phyloP scores from a whole-genome alignment of 2,113 vertebrate species.

The Chunga burmeisteri region DNA sequence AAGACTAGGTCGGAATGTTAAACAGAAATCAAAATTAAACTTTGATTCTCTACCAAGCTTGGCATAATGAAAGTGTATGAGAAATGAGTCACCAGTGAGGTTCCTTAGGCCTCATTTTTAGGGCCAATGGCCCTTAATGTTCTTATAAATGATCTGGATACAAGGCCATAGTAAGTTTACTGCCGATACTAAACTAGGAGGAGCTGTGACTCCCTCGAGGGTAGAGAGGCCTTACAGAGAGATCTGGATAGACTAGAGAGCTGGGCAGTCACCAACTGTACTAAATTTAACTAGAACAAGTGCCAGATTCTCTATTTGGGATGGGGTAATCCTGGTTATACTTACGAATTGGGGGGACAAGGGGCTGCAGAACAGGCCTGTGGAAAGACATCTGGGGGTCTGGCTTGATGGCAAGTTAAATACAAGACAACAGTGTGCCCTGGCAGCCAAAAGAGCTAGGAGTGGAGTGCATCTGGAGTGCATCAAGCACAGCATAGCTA shows the following conservation, averaged over 20 bases:
- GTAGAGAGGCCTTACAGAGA: not conserved
- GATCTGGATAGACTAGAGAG: not conserved
- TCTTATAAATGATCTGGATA: not conserved
- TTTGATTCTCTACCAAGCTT: not conserved
- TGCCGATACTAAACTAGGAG: not conserved
- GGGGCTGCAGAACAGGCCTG: rapidly evolving
- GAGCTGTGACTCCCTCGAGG: not conserved
- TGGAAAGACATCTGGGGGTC: not conserved
- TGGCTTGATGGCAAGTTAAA: not conserved
- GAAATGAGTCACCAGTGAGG: not conserved
- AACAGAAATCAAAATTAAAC: not conserved
- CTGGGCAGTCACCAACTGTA: not conserved
- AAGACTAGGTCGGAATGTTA: not conserved
- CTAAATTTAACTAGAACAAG: not conserved
- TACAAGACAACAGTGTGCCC: too few species aligned
- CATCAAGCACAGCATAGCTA: not conserved
- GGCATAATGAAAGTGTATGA: not conserved
- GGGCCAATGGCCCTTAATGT: not conserved
- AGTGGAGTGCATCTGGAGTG: not conserved
- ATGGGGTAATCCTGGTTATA: not conserved
- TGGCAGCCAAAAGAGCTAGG: not conserved
- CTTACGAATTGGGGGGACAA: rapidly evolving
- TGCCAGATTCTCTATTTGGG: not conserved
- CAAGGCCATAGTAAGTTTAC: not conserved
- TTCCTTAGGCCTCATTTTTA: not conserved